Base-by-base conservation (phyloP, 2,797 vertebrate species). In the Macropodus opercularis region DNA sequence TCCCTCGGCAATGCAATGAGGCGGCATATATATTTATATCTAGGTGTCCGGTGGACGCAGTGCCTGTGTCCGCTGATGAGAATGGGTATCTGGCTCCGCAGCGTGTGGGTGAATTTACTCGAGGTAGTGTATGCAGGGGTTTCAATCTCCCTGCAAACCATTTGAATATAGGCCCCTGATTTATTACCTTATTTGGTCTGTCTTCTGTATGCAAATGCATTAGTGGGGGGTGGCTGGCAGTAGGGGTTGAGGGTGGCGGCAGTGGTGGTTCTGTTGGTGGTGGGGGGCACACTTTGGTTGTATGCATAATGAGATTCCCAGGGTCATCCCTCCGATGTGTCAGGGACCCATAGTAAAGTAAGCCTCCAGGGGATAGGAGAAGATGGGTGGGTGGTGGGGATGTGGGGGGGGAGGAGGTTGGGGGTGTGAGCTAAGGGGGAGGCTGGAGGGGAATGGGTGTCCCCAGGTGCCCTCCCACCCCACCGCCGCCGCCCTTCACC, bases 181-280 rank as follows among this genome's bases (percentile, higher is more conserved):
- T 93, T 93, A 93, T 93, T 91, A 90, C 91, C 90, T 92, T 93
- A 92, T 93, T 93, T 92, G 92, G 90, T 91, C 90, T 91, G 91
- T 92, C 91, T 92, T 92, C 90, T 91, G 90, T 91, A 93, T 93
- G 92, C 90, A 93, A 92, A 93, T 93, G 88, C 79, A 43, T 66
- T 81, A 80, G 87, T 83, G 73, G 77, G 83, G 66, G 77, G 63
- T 13, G 67, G 56, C 52, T 65, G 69, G 75, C 40, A 19, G 73
- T 64, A 34, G 67, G n/a, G 85, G 77, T 70, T 79, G 78, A 69
- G 73, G 81, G 69, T 80, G 71, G 79, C 10, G 68, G 77, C 27
- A 47, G 71, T n/a, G 26, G 55, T 77, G 79, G 80, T 63, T 74
- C 59, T 69, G 70, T 61, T 78, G 75, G 67, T 56, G 34, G 27